Evolutionary conservation across 1,140 invertebrate species (phyloP), one percentile per base, ranked within the genome.

Genomic region (Pseudomyrmex gracilis): DNA sequence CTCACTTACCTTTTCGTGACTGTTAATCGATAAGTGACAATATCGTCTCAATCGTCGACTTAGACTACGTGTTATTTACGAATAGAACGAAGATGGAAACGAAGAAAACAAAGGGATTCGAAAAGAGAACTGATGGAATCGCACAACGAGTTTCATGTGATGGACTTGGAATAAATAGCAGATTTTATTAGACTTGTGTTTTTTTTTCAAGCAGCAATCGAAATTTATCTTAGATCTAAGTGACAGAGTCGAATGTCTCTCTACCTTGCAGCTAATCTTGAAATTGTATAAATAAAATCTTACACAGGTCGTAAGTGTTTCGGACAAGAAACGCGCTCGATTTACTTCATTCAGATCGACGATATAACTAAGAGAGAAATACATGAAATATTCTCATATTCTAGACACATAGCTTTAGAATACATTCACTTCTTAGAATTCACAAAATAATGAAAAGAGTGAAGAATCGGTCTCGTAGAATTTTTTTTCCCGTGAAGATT

Each of bases 141-240:
- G 8, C 9, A 43, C 8, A 58, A 70, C 45, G 12, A 71, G 71
- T 47, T 34, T 80, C 45, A 58, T 0, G 53, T 51, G 24, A 10
- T 43, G 2, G n/a, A 58, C 13, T 70, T 17, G n/a, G 22, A 71
- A 49, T 58, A 5, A 77, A 15, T 55, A 13, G 53, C 15, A 17
- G 64, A 58, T 15, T 78, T 78, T 78, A 78, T 78, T 78, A 78
- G 66, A 68, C n/a, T 78, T 34, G 4, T 34, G 34, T 34, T 34
- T 34, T 5, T 7, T 7, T 34, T 34, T 34, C 5, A 10, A 12
- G 17, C 34, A n/a, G 34, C 24, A 1, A 0, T 47, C 15, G 68
- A 2, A 47, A 34, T 57, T 12, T 12, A 45, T 5, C 20, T 49
- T 80, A 70, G 10, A 47, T 17, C n/a, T 70, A 53, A n/a, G 22